Conservation (phyloP, 2,113 vertebrate genomes). For the Leptocoma aspasia region DNA sequence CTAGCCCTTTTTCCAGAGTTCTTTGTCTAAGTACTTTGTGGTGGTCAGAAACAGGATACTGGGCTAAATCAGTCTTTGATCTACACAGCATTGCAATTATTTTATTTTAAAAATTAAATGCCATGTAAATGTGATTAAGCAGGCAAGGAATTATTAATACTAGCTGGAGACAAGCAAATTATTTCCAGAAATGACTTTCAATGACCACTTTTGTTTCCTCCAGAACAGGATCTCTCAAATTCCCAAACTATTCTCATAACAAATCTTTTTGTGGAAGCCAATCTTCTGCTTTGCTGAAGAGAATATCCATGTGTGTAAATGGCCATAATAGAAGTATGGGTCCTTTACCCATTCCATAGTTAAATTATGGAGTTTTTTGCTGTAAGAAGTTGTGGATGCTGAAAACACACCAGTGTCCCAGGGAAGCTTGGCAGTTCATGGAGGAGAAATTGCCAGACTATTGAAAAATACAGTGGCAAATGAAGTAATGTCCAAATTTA, state of each 20-base stretch:
- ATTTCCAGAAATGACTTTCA: not conserved
- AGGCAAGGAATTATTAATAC: not conserved
- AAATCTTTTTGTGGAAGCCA: not conserved
- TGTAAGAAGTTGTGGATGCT: not conserved
- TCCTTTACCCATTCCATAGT: not conserved
- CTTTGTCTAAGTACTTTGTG: not conserved
- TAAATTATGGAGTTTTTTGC: not conserved
- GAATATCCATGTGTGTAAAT: not conserved
- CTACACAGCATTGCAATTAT: not conserved
- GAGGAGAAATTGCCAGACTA: not conserved
- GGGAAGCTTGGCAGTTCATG: not conserved
- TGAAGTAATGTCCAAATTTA: not conserved
- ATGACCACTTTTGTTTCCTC: not conserved
- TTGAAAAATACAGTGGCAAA: not conserved
- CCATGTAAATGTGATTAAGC: not conserved
- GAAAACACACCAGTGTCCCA: not conserved
- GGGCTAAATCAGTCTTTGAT: not conserved
- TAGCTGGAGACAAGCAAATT: not conserved
- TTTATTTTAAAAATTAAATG: not conserved
- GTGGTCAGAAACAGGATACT: not conserved
- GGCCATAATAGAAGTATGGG: too few relatives aligned
- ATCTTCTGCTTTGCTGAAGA: not conserved
- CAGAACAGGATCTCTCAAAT: not conserved
- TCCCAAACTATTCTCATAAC: not conserved
- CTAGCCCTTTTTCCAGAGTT: not conserved